Conservation (phyloP, 2,113 vertebrate species). For the Sander vitreus region DNA sequence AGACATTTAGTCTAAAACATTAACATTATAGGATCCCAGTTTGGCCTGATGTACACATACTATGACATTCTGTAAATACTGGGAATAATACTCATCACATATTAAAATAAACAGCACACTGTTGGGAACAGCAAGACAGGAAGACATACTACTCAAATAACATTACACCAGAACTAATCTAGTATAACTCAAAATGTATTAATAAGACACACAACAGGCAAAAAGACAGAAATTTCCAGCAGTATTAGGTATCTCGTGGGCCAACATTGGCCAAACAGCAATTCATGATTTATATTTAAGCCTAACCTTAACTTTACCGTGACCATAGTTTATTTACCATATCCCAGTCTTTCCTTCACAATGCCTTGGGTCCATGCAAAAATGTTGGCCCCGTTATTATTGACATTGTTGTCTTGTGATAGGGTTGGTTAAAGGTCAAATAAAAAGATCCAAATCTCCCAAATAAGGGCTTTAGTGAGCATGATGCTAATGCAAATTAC, state of each 20-base stretch:
- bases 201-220: neutral
- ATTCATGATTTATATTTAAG: neutral
- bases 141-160: neutral
- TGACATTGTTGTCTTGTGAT: too few species aligned
- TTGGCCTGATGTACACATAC: neutral
- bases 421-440: neutral
- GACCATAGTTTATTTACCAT: neutral
- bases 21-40: neutral
- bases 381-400: neutral
- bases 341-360: neutral
- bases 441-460: neutral
- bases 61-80: neutral
- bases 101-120: neutral
- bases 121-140: neutral
- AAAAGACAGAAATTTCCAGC: neutral
- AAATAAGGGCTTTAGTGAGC: neutral
- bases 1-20: neutral
- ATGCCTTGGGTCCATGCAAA: neutral
- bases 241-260: neutral
- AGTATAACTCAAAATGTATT: neutral
- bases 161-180: neutral
- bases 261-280: neutral
- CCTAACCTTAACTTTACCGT: neutral
- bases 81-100: neutral
- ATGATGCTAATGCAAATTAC: too few species aligned